Evolutionary conservation across 2,888 invertebrate species (phyloP), one percentile per base, ranked within the genome.

Genomic region (Meteorus colon): DNA sequence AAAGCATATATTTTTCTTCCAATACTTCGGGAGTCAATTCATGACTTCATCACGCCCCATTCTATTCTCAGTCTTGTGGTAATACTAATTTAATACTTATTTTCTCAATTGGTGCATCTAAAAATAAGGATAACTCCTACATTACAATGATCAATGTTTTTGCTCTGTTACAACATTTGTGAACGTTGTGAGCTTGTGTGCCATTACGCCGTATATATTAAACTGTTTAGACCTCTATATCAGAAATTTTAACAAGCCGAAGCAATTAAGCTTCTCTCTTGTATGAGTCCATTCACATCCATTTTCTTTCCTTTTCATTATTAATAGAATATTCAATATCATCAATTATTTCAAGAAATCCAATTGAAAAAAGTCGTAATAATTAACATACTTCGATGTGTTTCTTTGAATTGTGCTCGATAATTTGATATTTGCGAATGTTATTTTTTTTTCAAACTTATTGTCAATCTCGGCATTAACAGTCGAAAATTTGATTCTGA

Each of bases 51-150:
- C 70, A 73, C 72, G 70, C 77, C 80, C 79, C 81, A 75, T 77
- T 81, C 80, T 83, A 72, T 82, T 82, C 81, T 86, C 86, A 87
- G 87, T 87, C 87, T 86, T 87, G 81, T 82, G 82, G 82, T 85
- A 87, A 87, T 87, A 87, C 85, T 87, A 87, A 81, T 82, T 83
- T 84, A 85, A 87, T 87, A 87, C 84, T 87, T 86, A 83, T 83
- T 82, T 79, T 78, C 31, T 75, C 60, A 76, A 78, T 73, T 48
- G 66, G 73, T 77, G 76, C 73, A 75, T 75, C 48, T 45, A 74
- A 73, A 76, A 66, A 59, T 75, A 76, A 48, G n/a, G 8, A 73
- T 24, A 73, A 24, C 19, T 62, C 41, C 79, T 69, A 45, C 59
- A 55, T 27, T 79, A 76, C 70, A 72, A 77, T 55, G 79, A 76